Evolutionary conservation across 2,888 invertebrate species (phyloP).

Genomic region (Callimorpha dominula): DNA sequence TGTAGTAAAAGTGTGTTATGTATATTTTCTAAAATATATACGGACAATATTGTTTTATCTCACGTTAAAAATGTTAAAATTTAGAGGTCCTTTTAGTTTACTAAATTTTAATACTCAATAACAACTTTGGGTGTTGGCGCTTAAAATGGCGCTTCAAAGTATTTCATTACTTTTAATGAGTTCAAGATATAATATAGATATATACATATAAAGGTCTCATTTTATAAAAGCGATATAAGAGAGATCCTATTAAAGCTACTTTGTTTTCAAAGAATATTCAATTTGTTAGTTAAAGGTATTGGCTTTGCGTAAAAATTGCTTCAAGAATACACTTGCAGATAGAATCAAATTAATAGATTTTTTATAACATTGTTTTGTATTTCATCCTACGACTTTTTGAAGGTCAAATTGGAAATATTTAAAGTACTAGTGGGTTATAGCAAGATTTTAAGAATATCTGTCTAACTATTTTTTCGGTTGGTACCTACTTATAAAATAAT

Average conservation of each 20-base stretch:
- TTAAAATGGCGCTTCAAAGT: neutral
- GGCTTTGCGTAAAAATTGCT: slow-evolving; percentile 33
- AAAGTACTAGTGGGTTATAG: no score
- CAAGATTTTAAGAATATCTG: neutral
- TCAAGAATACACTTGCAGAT: slow-evolving; percentile 15
- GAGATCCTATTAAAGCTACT: slow-evolving; percentile 30
- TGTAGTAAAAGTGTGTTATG: no score
- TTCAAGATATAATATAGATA: neutral
- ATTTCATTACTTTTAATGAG: neutral
- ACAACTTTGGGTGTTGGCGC: neutral
- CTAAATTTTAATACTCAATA: neutral
- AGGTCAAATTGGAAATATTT: neutral
- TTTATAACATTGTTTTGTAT: neutral
- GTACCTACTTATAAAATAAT: no score
- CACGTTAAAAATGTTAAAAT: neutral
- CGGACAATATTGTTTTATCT: no score
- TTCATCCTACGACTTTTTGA: neutral
- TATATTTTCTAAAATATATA: no score
- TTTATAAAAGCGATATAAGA: slow-evolving; percentile 34
- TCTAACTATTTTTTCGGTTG: neutral
- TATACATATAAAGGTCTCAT: slow-evolving; percentile 16
- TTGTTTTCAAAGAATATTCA: slow-evolving; percentile 47
- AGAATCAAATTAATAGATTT: slow-evolving; percentile 18
- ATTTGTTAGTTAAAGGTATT: slow-evolving; percentile 29
- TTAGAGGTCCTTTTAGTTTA: neutral